Evolutionary conservation across 2,797 vertebrate genomes (phyloP).

Genomic region (Hoplostethus mediterraneus): DNA sequence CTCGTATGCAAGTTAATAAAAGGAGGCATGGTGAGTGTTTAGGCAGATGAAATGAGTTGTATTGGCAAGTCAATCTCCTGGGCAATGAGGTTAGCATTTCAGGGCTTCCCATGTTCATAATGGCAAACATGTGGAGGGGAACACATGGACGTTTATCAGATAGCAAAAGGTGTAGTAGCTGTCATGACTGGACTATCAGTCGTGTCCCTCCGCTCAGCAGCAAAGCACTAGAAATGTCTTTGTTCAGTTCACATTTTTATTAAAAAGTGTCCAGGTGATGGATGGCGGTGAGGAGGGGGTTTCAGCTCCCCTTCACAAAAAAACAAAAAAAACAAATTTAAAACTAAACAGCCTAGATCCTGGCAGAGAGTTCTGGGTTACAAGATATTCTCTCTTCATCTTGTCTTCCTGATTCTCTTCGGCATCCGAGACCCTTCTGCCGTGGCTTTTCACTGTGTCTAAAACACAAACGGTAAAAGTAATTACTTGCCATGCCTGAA

Average conservation of each 20-base stretch:
- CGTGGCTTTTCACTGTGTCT: conserved; percentile 66
- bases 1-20: conserved; percentile 17
- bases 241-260: conserved; percentile 57
- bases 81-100: conserved; percentile 16
- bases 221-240: conserved; percentile 34
- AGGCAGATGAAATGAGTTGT: conserved; percentile 11
- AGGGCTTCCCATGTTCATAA: conserved; percentile 27
- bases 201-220: conserved; percentile 46
- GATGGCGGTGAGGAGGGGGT: conserved; percentile 22
- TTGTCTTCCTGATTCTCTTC: conserved; percentile 13
- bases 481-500: conserved; percentile 1
- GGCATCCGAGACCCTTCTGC: conserved; percentile 8
- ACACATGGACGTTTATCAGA: conserved; percentile 24
- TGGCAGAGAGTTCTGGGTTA: conserved; percentile 23
- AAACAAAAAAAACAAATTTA: conserved; percentile 29
- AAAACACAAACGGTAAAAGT: conserved; percentile 13
- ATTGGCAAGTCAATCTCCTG: conserved; percentile 21
- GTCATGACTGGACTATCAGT: conserved; percentile 31
- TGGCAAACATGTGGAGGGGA: conserved; percentile 20
- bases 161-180: conserved; percentile 2
- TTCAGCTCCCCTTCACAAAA: conserved; percentile 35
- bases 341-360: conserved; percentile 39
- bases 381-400: conserved; percentile 23
- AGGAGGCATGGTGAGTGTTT: background rate
- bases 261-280: conserved; percentile 39